A percentile compares a stretch with the other conserved stretches of the same genome.
Conservation (phyloP, 1,140 invertebrate genomes). For the Trichonephila clavipes region DNA sequence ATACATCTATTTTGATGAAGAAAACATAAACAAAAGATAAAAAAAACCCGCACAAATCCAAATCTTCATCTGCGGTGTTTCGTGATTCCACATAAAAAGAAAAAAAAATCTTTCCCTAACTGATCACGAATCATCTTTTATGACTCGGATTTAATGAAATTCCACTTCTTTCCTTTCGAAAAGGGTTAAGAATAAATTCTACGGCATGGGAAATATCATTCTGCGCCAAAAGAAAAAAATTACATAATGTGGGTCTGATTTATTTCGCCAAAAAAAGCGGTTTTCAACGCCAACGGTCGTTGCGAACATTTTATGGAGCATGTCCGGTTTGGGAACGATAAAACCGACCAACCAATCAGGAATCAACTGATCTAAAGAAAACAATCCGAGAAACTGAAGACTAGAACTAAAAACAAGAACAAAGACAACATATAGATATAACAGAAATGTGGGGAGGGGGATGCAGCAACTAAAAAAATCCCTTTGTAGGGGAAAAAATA, state of each 20-base stretch:
- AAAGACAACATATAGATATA: neutral
- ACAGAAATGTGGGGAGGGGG: neutral
- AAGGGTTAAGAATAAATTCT: neutral
- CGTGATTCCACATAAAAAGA: neutral
- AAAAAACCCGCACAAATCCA: neutral
- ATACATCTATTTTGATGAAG: neutral
- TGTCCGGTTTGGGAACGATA: constrained; percentile 36
- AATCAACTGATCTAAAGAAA: constrained; percentile 57
- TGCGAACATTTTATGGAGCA: constrained; percentile 44
- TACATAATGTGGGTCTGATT: constrained; percentile 16
- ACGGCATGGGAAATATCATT: neutral
- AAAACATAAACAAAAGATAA: neutral
- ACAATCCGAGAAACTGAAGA: neutral
- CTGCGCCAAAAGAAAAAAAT: neutral
- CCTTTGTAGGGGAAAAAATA: neutral
- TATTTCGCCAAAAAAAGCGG: constrained; percentile 42
- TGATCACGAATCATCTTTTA: constrained; percentile 14
- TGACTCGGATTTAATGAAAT: constrained; percentile 20
- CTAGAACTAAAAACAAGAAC: neutral
- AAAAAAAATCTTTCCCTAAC: neutral
- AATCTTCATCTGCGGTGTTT: neutral
- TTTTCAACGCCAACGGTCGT: constrained; percentile 36
- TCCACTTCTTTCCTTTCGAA: neutral
- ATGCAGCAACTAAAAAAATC: neutral
- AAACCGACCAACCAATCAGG: constrained; percentile 48